Evolutionary conservation across 2,113 vertebrate genomes (phyloP).

Genomic region (Trinectes maculatus): DNA sequence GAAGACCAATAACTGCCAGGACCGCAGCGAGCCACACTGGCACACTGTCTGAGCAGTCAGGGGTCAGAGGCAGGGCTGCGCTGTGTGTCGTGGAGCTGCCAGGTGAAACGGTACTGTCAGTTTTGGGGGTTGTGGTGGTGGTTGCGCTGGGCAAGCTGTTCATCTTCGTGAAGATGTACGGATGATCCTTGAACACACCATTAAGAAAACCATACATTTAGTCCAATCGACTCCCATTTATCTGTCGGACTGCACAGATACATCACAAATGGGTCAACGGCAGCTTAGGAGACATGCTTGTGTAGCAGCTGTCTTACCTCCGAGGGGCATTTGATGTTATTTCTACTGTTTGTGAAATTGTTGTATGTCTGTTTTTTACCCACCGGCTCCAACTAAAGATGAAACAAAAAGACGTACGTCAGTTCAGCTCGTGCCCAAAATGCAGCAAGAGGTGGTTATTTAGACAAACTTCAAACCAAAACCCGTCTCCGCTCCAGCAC

Average conservation of each 20-base stretch:
- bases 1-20: slow-evolving; percentile 74
- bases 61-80: slow-evolving; percentile 9
- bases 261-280: slow-evolving; percentile 1
- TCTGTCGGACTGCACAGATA: not conserved
- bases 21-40: slow-evolving; percentile 83
- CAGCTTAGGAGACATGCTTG: not conserved
- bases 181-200: slow-evolving; percentile 82
- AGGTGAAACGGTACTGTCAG: not conserved
- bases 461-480: not conserved
- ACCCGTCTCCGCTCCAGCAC: slow-evolving; percentile 17
- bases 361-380: slow-evolving; percentile 87
- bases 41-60: slow-evolving; percentile 30
- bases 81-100: not conserved
- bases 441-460: not conserved
- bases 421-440: slow-evolving; percentile 3
- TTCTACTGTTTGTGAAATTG: slow-evolving; percentile 85
- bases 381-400: slow-evolving; percentile 88
- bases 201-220: not conserved
- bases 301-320: slow-evolving; percentile 80
- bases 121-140: slow-evolving; percentile 6
- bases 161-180: slow-evolving; percentile 85
- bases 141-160: slow-evolving; percentile 78
- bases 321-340: slow-evolving; percentile 87
- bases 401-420: slow-evolving; percentile 35
- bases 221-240: not conserved